Conservation (phyloP, 2,797 vertebrate genomes). For the Anolis apletophallus region DNA sequence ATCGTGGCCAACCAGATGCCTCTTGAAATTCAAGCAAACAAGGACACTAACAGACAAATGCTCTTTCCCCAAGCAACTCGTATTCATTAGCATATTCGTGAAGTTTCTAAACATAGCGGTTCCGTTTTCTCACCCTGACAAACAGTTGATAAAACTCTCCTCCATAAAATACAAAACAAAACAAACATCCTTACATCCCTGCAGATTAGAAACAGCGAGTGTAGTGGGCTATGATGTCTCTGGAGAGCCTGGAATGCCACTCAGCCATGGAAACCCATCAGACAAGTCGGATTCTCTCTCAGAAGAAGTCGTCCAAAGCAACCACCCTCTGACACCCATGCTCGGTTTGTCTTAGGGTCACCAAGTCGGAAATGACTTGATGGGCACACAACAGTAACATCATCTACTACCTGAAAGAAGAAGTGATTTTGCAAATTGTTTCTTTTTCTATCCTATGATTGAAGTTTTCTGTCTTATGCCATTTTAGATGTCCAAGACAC, state of each 20-base stretch:
- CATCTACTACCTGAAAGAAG: conserved; percentile 21
- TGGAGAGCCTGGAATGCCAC: too few species aligned
- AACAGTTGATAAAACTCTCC: neutral
- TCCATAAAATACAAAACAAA: neutral
- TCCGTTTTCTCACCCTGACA: neutral
- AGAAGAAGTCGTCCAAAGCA: too few species aligned
- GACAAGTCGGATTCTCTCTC: too few species aligned
- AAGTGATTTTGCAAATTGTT: neutral
- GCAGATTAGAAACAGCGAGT: neutral
- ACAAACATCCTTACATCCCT: neutral
- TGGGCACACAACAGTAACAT: neutral
- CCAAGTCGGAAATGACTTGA: too few species aligned
- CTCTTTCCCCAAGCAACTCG: neutral
- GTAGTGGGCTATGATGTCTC: too few species aligned
- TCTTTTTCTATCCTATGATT: conserved; percentile 23
- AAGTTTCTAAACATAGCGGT: neutral
- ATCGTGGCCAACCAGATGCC: neutral
- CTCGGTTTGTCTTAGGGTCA: too few species aligned
- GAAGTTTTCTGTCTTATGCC: conserved; percentile 45
- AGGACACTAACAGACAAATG: neutral
- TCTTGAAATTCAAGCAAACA: neutral
- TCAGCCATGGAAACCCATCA: too few species aligned
- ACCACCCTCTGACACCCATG: too few species aligned
- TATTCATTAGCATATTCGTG: neutral
- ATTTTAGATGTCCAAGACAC: conserved; percentile 82